These are phyloP conservation scores for Daktulosphaira vitifoliae DNA, from an alignment of 1,140 invertebrate genomes.

Conservation along the genomic window DNA sequence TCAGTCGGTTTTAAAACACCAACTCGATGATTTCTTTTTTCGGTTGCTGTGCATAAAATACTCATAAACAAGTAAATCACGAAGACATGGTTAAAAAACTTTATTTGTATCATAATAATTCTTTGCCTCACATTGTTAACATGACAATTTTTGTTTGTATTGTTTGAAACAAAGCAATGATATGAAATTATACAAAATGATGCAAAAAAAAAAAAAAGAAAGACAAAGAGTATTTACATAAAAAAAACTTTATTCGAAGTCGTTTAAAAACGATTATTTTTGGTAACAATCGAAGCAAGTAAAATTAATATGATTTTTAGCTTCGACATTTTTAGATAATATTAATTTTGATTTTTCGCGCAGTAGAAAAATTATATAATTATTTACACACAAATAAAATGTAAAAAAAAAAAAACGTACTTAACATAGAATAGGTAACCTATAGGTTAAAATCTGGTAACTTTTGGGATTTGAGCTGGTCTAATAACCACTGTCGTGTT, in stretches of 20 bases:
- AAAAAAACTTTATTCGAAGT: slow-evolving; percentile 18
- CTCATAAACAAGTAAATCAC: too few species aligned
- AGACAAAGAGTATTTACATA: slow-evolving; percentile 18
- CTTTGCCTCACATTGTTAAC: too few species aligned
- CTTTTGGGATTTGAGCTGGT: background rate
- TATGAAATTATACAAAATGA: too few species aligned
- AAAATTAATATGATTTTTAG: background rate
- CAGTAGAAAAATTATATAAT: background rate
- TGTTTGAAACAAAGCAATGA: too few species aligned
- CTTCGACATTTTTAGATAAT: background rate
- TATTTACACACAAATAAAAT: background rate
- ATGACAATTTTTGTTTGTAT: too few species aligned
- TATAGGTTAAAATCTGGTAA: background rate
- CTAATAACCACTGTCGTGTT: slow-evolving; percentile 20
- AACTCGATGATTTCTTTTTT: too few species aligned
- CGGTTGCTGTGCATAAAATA: too few species aligned
- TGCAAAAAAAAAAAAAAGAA: too few species aligned
- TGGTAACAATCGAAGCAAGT: background rate
- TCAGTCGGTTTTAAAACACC: too few species aligned
- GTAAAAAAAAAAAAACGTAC: background rate
- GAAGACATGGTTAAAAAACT: too few species aligned
- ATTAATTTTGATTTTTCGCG: slow-evolving; percentile 8
- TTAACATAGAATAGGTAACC: slow-evolving; percentile 11
- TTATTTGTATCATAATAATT: too few species aligned
- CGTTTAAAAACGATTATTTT: slow-evolving; percentile 3